phyloP scores from a whole-genome alignment of 2,888 invertebrate species.

The Aleiodes alternator region DNA sequence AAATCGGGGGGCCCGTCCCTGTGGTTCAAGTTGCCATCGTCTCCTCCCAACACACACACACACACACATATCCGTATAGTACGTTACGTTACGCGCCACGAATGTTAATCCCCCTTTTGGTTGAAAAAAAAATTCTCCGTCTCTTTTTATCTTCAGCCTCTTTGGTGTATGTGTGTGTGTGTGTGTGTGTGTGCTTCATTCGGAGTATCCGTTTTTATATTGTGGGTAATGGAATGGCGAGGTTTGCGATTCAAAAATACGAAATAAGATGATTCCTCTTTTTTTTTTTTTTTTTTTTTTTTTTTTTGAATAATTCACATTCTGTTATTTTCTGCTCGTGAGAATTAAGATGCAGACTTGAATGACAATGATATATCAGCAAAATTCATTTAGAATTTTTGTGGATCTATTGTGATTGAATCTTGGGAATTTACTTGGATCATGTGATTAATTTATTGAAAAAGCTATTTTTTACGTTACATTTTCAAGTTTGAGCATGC shows the following conservation, averaged over 20 bases:
- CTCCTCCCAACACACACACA: constrained; percentile 10
- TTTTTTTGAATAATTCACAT: too few relatives aligned
- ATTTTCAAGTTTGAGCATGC: too few relatives aligned
- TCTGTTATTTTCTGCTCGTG: too few relatives aligned
- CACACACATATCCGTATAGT: constrained; percentile 39
- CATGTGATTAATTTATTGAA: too few relatives aligned
- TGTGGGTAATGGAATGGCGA: constrained; percentile 17
- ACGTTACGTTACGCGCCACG: constrained; percentile 61
- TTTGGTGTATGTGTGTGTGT: constrained; percentile 4
- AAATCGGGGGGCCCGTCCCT: constrained; percentile 48
- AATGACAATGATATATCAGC: too few relatives aligned
- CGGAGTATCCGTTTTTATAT: constrained; percentile 16
- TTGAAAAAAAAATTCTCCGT: background rate
- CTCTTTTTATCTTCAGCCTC: constrained; percentile 11
- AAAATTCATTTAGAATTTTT: too few relatives aligned
- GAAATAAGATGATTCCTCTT: background rate
- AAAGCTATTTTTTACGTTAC: too few relatives aligned
- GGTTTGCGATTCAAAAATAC: background rate
- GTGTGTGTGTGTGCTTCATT: constrained; percentile 32
- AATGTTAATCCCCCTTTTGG: constrained; percentile 60
- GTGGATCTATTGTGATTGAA: too few relatives aligned
- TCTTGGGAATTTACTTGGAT: too few relatives aligned
- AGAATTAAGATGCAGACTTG: too few relatives aligned
- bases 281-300: too few relatives aligned
- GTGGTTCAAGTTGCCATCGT: constrained; percentile 51